phyloP scores from a whole-genome alignment of 2,888 invertebrate genomes.

The Hypena proboscidalis region DNA sequence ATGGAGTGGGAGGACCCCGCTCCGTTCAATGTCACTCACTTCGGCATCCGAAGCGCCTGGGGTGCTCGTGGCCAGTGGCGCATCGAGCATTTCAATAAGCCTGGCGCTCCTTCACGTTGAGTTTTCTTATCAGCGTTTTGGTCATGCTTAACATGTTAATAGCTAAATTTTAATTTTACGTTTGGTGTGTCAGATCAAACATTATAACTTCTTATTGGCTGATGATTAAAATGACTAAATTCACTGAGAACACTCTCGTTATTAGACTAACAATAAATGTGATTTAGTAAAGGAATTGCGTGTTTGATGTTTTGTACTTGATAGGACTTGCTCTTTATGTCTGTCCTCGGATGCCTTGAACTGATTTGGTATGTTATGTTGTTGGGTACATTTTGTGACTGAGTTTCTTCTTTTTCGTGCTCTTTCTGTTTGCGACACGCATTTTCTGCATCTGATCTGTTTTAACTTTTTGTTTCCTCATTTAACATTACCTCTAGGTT shows the following conservation, averaged over 20 bases:
- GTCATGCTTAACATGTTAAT: constrained; percentile 65
- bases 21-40: constrained; percentile 86
- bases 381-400: constrained; percentile 82
- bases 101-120: constrained; percentile 67
- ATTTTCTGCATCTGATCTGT: constrained; percentile 19
- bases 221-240: constrained; percentile 33
- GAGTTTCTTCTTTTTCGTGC: constrained; percentile 28
- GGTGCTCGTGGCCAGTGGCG: constrained; percentile 88
- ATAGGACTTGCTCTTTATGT: constrained; percentile 11
- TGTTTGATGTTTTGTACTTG: constrained; percentile 19
- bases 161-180: constrained; percentile 47
- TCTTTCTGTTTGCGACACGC: constrained; percentile 18
- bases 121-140: constrained; percentile 53
- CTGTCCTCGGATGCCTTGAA: constrained; percentile 52
- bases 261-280: constrained; percentile 42
- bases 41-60: constrained; percentile 87
- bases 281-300: constrained; percentile 35
- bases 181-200: constrained; percentile 19
- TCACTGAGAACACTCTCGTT: constrained; percentile 20
- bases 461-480: neutral
- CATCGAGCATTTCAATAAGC: constrained; percentile 70
- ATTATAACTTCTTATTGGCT: constrained; percentile 20
- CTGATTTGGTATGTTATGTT: constrained; percentile 77
- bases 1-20: constrained; percentile 87
- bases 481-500: too few relatives aligned